phyloP scores from a whole-genome alignment of 2,797 vertebrate species.

The Sparus aurata region DNA sequence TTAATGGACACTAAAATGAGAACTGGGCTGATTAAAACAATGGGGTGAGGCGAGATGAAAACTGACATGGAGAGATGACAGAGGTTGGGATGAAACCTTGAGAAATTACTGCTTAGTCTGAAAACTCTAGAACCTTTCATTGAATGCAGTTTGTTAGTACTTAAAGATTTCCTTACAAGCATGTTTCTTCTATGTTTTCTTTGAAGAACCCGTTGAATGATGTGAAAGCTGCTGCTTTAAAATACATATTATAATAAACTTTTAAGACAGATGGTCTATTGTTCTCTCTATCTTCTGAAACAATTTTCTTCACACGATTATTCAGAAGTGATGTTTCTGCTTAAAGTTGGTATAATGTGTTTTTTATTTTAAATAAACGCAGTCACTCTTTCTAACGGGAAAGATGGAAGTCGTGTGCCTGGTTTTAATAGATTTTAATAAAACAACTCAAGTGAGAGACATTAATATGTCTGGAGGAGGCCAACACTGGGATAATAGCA shows the following conservation, averaged over 20 bases:
- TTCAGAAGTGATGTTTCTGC: not conserved
- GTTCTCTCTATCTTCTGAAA: too few relatives aligned
- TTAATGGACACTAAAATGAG: not conserved
- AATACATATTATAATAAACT: not conserved
- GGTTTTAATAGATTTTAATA: not conserved
- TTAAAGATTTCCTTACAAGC: not conserved
- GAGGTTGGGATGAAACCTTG: not conserved
- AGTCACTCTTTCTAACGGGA: not conserved
- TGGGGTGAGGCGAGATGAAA: not conserved
- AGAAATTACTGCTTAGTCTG: not conserved
- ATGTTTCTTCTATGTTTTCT: not conserved
- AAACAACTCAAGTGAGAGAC: not conserved
- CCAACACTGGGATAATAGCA: not conserved
- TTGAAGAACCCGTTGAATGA: not conserved
- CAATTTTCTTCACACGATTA: too few relatives aligned
- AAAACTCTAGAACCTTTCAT: not conserved
- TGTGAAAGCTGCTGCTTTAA: slow-evolving; percentile 24
- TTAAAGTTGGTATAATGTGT: not conserved
- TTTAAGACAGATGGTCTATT: not conserved
- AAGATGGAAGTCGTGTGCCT: not conserved
- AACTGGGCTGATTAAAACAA: not conserved
- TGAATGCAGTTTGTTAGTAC: not conserved
- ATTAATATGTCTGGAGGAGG: not conserved
- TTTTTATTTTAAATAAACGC: not conserved
- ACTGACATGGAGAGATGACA: not conserved